Evolutionary conservation across 2,113 vertebrate species (phyloP).

Genomic region (Thermophis baileyi): DNA sequence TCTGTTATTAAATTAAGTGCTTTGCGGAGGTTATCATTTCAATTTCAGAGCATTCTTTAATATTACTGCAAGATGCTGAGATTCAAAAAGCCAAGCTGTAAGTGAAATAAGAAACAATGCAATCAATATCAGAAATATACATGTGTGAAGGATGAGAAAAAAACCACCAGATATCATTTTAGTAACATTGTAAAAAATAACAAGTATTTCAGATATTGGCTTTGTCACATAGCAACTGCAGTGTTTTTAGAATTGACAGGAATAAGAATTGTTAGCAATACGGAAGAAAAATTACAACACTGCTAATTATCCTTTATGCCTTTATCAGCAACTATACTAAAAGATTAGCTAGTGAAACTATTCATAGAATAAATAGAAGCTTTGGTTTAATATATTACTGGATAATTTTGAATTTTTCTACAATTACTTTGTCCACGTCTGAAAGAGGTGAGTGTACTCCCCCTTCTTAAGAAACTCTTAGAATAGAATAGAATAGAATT

Average conservation of each 20-base stretch:
- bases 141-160: neutral
- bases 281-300: neutral
- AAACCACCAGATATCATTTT: neutral
- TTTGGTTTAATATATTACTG: neutral
- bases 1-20: slow-evolving; percentile 34
- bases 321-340: neutral
- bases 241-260: neutral
- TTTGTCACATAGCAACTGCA: neutral
- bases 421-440: neutral
- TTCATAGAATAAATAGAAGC: neutral
- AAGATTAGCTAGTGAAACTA: neutral
- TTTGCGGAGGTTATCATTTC: slow-evolving; percentile 21
- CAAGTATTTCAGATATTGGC: neutral
- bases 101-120: slow-evolving; percentile 24
- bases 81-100: neutral
- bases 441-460: neutral
- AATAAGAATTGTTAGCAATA: neutral
- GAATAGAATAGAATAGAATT: no score
- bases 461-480: neutral
- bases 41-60: slow-evolving; percentile 27
- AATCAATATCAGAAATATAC: slow-evolving; percentile 19
- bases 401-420: neutral
- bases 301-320: neutral
- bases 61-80: slow-evolving; percentile 34
- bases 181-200: neutral